Conservation (phyloP, 23 tunicate species). For the Styela clava region DNA sequence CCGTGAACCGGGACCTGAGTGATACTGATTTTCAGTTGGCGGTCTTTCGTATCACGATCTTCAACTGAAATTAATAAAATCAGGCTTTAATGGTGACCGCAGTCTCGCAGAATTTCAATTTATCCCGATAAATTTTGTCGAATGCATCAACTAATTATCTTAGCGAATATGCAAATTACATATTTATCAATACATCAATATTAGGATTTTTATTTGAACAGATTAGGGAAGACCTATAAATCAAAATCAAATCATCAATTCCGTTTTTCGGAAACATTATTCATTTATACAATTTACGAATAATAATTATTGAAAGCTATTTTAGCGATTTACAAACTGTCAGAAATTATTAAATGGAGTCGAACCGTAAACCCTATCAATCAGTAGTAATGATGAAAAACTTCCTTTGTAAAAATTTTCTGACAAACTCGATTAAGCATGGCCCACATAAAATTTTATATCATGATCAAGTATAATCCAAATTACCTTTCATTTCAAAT, state of each 20-base stretch:
- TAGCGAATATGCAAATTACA: no score
- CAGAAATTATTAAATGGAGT: no score
- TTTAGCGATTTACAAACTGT: neutral
- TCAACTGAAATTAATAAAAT: constrained; percentile 48
- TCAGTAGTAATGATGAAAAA: no score
- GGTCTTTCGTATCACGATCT: constrained; percentile 88
- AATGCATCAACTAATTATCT: no score
- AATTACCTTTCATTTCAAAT: constrained; percentile 84
- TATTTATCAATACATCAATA: neutral
- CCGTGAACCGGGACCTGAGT: constrained; percentile 92
- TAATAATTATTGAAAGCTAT: neutral
- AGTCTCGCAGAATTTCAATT: neutral
- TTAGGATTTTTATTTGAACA: neutral
- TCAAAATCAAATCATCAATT: neutral
- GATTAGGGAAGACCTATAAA: neutral
- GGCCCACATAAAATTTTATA: no score
- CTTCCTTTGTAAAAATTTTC: no score
- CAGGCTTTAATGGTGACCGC: neutral
- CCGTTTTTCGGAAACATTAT: neutral
- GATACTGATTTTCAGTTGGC: constrained; percentile 49
- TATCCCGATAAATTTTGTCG: neutral
- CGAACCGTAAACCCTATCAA: no score
- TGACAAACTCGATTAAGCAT: no score
- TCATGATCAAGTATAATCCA: neutral
- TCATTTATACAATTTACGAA: neutral